Evolutionary conservation across 2,113 vertebrate species (phyloP).

Genomic region (Crotalus tigris): DNA sequence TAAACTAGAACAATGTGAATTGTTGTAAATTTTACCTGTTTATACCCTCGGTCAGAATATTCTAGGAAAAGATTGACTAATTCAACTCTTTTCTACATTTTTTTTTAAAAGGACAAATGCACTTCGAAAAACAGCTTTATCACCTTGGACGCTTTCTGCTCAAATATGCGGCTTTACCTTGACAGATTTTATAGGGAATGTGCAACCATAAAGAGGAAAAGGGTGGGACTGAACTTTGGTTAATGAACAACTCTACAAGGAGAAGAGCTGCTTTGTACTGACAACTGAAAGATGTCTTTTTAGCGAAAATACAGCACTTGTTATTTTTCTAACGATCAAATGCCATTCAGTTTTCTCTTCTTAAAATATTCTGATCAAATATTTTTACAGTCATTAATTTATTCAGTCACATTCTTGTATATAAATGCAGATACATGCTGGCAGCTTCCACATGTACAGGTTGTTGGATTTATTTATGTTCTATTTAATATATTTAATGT

Average conservation of each 20-base stretch:
- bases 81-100: not conserved
- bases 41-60: not conserved
- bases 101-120: not conserved
- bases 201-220: fast-evolving
- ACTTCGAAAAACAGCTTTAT: fast-evolving
- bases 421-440: not conserved
- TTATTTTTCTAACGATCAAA: not conserved
- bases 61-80: not conserved
- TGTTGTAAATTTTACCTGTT: not conserved
- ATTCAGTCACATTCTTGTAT: not conserved
- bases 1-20: not conserved
- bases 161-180: fast-evolving
- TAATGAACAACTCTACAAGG: not conserved
- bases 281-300: not conserved
- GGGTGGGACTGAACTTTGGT: not conserved
- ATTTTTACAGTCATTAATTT: not conserved
- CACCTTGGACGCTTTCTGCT: not conserved
- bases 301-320: not conserved
- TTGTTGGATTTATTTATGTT: constrained; percentile 14
- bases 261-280: too few relatives aligned
- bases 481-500: constrained; percentile 25
- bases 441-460: not conserved
- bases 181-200: fast-evolving
- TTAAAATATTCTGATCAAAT: not conserved
- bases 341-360: not conserved